Percentiles rank a stretch among this genome's conserved stretches.
phyloP scores from a whole-genome alignment of 53 echinoderm and acorn worm genomes.

The Antedon mediterranea region DNA sequence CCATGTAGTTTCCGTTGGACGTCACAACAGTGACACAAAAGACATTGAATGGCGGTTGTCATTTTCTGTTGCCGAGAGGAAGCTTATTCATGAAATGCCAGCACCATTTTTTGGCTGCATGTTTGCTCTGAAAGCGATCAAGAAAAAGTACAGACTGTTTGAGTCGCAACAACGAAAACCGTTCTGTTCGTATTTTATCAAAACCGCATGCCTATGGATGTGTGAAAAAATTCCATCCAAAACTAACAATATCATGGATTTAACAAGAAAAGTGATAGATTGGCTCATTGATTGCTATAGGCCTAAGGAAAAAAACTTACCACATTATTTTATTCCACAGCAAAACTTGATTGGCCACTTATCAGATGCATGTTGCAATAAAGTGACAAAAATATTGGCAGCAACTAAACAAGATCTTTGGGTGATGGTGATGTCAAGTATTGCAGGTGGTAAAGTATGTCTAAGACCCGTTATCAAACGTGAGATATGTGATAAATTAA shows the following conservation, averaged over 20 bases:
- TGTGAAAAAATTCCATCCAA: not conserved
- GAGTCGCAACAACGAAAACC: not conserved
- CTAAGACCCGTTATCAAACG: not conserved
- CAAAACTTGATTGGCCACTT: not conserved
- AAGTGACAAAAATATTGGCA: not conserved
- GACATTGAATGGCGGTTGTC: not conserved
- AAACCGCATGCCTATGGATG: not conserved
- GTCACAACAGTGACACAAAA: no score
- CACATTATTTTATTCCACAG: not conserved
- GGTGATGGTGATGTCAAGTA: not conserved
- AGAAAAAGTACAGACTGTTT: not conserved
- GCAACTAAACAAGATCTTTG: not conserved
- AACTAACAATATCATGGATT: not conserved
- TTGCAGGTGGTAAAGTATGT: no score
- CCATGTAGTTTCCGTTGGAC: not conserved
- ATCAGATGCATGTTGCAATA: not conserved
- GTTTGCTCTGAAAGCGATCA: not conserved
- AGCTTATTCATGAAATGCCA: not conserved
- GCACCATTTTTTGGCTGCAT: not conserved
- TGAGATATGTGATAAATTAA: not conserved
- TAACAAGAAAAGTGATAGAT: not conserved
- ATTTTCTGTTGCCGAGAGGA: not conserved
- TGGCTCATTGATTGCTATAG: not conserved
- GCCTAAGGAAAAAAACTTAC: not conserved
- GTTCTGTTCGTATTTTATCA: not conserved